Evolutionary conservation across 2,113 vertebrate species (phyloP), one percentile per base, ranked within the genome.

Genomic region (Pygoscelis adeliae): DNA sequence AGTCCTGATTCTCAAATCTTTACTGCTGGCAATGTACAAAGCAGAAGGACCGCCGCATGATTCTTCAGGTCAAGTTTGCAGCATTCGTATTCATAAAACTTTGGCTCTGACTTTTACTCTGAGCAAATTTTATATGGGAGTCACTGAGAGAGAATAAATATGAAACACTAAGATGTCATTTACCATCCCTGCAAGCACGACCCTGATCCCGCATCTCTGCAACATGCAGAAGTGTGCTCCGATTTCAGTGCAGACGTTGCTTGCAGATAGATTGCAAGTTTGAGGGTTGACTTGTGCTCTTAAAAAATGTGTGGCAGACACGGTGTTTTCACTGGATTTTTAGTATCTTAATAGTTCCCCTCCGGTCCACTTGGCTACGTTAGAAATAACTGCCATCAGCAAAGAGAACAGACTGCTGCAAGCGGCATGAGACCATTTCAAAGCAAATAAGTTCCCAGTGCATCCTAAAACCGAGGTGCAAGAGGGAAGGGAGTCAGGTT

Each of bases 191-290:
- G 56, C 63, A 16, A 55, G 77, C 5, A 0, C 1, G 67, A 42
- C 71, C 53, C 67, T 25, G 83, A 3, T 4, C 34, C 26, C 5
- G 2, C 42, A 3, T 1, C 20, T 36, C 80, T 47, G 63, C 50
- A 9, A 6, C 53, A 4, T 10, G 11, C 55, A 17, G 34, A 30
- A 11, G 44, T 3, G 11, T 13, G 58, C 72, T 46, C 50, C 3
- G 3, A 11, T 11, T 10, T 14, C 63, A 49, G 3, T 0, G 40
- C 25, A 18, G 71, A 6, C 0, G 1, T 6, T n/a, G 30, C 72
- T 1, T 15, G 36, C 74, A 52, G 42, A 12, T 3, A 10, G 38
- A 17, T 21, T 53, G 52, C 20, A 8, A 5, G 16, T 14, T n/a
- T 34, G 55, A 42, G 22, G 7, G 1, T 3, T 30, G 38, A 5